Conservation (phyloP, 2,797 vertebrate genomes). For the Mareca strepera region DNA sequence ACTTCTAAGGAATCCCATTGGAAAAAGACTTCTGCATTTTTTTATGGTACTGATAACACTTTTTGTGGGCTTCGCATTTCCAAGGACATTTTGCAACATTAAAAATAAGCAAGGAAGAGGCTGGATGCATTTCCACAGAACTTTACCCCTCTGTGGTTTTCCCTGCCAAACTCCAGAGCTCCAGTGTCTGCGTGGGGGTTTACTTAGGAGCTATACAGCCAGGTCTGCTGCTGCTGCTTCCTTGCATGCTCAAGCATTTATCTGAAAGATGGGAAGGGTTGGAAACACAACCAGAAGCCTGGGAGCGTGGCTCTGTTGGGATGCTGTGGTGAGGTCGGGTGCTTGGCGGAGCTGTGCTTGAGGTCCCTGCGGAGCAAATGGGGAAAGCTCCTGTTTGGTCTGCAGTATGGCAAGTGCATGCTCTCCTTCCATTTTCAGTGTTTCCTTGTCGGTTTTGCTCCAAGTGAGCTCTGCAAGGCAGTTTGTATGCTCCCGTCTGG, state of each 20-base stretch:
- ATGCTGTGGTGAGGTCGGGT: not conserved
- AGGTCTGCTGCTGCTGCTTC: not conserved
- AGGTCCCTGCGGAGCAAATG: fast-evolving
- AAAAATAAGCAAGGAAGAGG: slow-evolving; percentile 22
- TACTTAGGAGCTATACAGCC: slow-evolving; percentile 16
- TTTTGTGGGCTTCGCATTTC: slow-evolving; percentile 8
- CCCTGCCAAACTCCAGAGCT: not conserved
- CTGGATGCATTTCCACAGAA: not conserved
- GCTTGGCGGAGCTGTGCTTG: not conserved
- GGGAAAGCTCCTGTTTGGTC: not conserved
- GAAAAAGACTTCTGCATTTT: not conserved
- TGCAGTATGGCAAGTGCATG: not conserved
- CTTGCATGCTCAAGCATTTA: not conserved
- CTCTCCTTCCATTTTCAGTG: not conserved
- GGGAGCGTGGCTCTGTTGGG: not conserved
- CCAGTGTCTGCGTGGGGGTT: not conserved
- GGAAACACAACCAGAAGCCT: not conserved
- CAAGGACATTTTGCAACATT: slow-evolving; percentile 11
- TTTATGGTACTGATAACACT: not conserved
- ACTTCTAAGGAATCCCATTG: not conserved
- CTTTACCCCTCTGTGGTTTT: slow-evolving; percentile 37
- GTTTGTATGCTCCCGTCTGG: not conserved
- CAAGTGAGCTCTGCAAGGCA: not conserved
- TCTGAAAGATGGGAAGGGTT: not conserved
- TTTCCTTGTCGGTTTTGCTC: not conserved